Conservation (phyloP, 2,797 vertebrate genomes). For the Sebastes baramenuke region DNA sequence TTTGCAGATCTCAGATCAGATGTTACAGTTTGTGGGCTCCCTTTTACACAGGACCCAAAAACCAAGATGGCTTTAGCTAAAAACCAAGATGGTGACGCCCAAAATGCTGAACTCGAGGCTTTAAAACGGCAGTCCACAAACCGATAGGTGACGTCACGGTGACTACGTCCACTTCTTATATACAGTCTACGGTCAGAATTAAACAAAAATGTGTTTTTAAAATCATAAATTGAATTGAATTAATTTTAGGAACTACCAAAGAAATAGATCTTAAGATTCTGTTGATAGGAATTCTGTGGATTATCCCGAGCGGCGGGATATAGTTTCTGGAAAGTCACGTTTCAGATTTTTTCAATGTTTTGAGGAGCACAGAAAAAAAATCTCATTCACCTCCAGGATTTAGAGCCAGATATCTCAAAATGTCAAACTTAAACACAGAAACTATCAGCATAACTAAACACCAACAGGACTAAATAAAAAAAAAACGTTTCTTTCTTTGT, state of each 20-base stretch:
- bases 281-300: too few relatives aligned
- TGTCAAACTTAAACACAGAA: background rate
- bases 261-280: too few relatives aligned
- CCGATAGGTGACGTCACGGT: too few relatives aligned
- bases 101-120: too few relatives aligned
- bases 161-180: too few relatives aligned
- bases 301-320: background rate
- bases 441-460: background rate
- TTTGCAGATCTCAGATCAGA: too few relatives aligned
- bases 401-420: background rate
- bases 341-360: background rate
- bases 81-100: rapidly evolving
- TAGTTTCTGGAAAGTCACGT: background rate
- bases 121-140: too few relatives aligned
- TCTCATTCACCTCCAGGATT: background rate
- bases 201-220: background rate
- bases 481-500: too few relatives aligned
- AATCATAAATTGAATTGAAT: background rate
- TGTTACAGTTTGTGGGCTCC: too few relatives aligned
- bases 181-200: background rate
- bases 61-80: too few relatives aligned
- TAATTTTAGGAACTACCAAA: background rate
- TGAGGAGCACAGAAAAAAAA: background rate
- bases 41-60: too few relatives aligned
- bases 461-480: background rate